Conservation (phyloP, 2,797 vertebrate genomes). For the Sciurus vulgaris region DNA sequence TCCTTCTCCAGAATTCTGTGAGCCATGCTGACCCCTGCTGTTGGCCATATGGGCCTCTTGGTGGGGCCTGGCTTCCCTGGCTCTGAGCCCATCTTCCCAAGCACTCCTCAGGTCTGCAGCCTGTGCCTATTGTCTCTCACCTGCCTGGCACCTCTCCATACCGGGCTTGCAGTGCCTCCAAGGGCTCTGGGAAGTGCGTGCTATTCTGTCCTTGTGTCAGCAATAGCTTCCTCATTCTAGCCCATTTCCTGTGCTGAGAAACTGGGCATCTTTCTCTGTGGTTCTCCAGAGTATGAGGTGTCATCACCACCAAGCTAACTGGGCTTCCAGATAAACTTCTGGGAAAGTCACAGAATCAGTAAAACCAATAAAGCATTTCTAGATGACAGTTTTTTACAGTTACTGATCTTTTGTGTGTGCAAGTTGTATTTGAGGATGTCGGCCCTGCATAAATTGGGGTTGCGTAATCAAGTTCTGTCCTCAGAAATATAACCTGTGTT, state of each 20-base stretch:
- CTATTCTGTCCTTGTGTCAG: neutral
- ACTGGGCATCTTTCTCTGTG: neutral
- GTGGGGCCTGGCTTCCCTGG: slow-evolving; percentile 37
- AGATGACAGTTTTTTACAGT: neutral
- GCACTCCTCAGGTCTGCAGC: neutral
- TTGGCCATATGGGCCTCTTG: slow-evolving; percentile 47
- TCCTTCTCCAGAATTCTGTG: neutral
- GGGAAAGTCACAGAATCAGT: neutral
- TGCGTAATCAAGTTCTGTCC: neutral
- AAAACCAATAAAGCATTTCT: neutral
- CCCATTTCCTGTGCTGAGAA: neutral
- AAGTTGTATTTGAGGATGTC: neutral
- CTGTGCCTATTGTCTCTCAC: neutral
- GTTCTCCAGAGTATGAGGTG: neutral
- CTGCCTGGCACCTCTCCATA: neutral
- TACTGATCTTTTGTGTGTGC: neutral
- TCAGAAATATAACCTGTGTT: neutral
- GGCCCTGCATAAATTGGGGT: neutral
- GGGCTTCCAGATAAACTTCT: neutral
- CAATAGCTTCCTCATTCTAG: neutral
- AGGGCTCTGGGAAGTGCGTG: neutral
- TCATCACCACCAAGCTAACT: neutral
- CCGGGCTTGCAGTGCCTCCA: fast-evolving
- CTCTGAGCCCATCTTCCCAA: neutral
- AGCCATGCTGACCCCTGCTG: slow-evolving; percentile 42